Evolutionary conservation across 2,113 vertebrate genomes (phyloP), one percentile per base, ranked within the genome.

Genomic region (Neolamprologus hecqui): DNA sequence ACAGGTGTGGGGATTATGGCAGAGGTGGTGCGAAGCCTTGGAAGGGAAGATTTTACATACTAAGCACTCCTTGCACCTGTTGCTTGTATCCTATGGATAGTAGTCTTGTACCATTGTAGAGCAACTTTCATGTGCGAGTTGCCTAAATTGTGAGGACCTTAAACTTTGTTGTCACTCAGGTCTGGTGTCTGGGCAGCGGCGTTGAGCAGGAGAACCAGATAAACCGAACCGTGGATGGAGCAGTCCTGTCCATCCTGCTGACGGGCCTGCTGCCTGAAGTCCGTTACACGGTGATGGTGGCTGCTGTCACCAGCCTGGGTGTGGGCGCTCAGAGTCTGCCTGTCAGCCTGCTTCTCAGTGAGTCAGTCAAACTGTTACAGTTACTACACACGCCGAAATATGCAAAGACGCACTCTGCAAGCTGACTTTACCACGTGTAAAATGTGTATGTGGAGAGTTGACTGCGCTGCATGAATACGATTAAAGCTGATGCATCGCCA

Each of bases 171-270:
- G 70, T 81, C 33, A 1, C n/a, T 87, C 91, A 99, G 98, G 96
- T 99, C 63, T 99, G 98, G 98, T 99, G 98, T 93, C 84, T 98
- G 92, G 96, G 96, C 84, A 97, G 98, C 0, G 96, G 96, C 37
- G 93, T 95, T 77, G 97, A 96, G 23, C 95, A 95, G 40, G 97
- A 97, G 63, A 97, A 96, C 90, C 97, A 98, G 91, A 96, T 98
- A 88, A 99, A 99, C 94, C 95, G 96, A 88, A 98, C 97, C 0
- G 97, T 97, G 83, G 97, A 97, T 4, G 97, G 98, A 42, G 94
- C 97, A 0, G 95, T 97, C 42, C 95, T 96, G 92, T 97, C 97
- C 0, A 95, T 95, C 1, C 94, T 97, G 86, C 79, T 99, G 84
- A 94, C n/a, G 5, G 97, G 97, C 2, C 93, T 99, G 79, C 91